Base-by-base conservation (phyloP, 1,140 invertebrate species). In the Hylyphantes graminicola region DNA sequence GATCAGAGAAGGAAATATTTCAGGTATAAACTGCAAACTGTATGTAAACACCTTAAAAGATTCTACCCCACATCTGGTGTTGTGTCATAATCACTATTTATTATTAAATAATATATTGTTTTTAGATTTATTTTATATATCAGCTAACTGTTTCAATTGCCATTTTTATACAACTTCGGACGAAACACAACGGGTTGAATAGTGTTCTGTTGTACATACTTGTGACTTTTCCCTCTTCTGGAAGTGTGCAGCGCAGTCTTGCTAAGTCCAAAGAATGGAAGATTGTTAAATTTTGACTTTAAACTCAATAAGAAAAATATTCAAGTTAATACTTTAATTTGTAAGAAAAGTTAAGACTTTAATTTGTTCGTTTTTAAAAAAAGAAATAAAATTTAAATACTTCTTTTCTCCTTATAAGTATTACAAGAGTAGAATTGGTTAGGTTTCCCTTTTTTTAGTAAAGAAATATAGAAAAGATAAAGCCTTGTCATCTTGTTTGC, bases 61-160 rank as follows among this genome's bases (percentile, higher is more conserved):
- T n/a, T 50, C 54, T 68, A 7, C 21, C 19, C 51, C 67, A 70
- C 53, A 53, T 70, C 51, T 70, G 67, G 21, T 51, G 19, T 53
- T 70, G 50, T 70, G 67, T 70, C 54, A 17, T 54, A n/a, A 53
- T 70, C 67, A 53, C 50, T 70, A 70, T 70, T 70, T 70, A 70
- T 70, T 70, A 53, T 70, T 19, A 2, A 51, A 9, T 70, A 13
- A 59, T 59, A 59, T 59, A 70, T 70, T 19, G 15, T 12, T 53
- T 17, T 53, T 70, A n/a, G 51, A 50, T 68, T 68, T 48, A 35
- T 15, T 13, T 68, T 13, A 50, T 65, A 21, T 19, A 35, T 65
- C 63, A 53, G 50, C 67, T 53, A 53, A 53, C 19, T 35, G 35
- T 19, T 70, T 9, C 54, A 10, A 70, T 10, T 53, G 50, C 67